A percentile compares a stretch with the other conserved stretches of the same genome.
These are phyloP conservation scores for Tenodera sinensis DNA, from an alignment of 2,888 invertebrate genomes.

Conservation along the genomic window DNA sequence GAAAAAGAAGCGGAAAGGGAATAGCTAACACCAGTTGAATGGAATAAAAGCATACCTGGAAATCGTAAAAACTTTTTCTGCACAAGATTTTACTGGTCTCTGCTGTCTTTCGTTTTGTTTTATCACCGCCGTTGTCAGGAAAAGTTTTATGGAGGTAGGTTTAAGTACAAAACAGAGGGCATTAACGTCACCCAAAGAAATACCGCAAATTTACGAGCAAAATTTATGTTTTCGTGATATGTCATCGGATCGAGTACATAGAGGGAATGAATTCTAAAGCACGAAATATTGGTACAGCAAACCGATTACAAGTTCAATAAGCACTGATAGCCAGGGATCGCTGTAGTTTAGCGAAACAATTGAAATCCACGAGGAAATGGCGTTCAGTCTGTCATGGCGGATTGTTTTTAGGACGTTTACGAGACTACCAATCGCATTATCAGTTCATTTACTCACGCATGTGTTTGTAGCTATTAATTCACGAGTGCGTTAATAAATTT, in stretches of 20 bases:
- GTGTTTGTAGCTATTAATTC: neutral
- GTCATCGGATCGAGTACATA: neutral
- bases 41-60: neutral
- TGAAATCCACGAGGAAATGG: neutral
- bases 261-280: neutral
- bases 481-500: too few species aligned
- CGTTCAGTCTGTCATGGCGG: too few species aligned
- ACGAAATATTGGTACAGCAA: neutral
- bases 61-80: neutral
- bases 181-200: neutral
- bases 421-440: neutral
- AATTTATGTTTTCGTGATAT: neutral
- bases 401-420: neutral
- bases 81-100: neutral
- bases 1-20: neutral
- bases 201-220: neutral
- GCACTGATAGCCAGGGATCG: neutral
- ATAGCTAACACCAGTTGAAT: neutral
- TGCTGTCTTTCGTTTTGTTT: neutral
- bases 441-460: neutral
- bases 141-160: neutral
- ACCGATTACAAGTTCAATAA: neutral
- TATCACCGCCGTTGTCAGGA: neutral
- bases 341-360: neutral
- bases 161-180: neutral